A percentile compares a stretch with the other conserved stretches of the same genome.
Evolutionary conservation across 2,888 invertebrate species (phyloP).

Genomic region (Stratiomys singularior): DNA sequence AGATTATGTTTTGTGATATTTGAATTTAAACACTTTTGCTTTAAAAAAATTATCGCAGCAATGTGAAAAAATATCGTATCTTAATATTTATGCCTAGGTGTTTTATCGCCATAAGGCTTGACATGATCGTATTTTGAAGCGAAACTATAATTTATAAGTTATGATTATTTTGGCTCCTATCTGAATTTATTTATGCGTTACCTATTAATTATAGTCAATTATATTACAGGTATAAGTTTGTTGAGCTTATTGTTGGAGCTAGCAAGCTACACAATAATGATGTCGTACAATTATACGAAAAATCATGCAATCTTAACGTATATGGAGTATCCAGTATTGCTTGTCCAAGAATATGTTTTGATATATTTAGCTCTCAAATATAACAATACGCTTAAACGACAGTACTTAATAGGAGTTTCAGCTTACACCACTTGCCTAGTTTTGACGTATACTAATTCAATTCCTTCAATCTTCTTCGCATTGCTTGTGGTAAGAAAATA

Average conservation of each 20-base stretch:
- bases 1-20: too few species aligned
- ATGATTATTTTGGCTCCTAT: too few species aligned
- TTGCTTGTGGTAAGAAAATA: constrained; percentile 63
- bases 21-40: too few species aligned
- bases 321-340: constrained; percentile 84
- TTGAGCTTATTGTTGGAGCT: constrained; percentile 62
- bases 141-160: too few species aligned
- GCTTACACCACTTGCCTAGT: constrained; percentile 66
- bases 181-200: too few species aligned
- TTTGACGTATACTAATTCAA: constrained; percentile 64
- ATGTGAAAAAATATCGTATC: too few species aligned
- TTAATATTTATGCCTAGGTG: too few species aligned
- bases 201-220: too few species aligned
- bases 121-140: too few species aligned
- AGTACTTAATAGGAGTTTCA: constrained; percentile 59
- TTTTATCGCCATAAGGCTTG: too few species aligned
- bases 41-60: too few species aligned
- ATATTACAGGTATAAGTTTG: constrained; percentile 61
- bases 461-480: constrained; percentile 60
- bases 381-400: constrained; percentile 69
- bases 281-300: constrained; percentile 82
- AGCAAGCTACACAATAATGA: constrained; percentile 82
- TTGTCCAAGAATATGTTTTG: constrained; percentile 79
- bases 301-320: constrained; percentile 80
- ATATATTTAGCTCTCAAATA: constrained; percentile 78